Base-by-base conservation (phyloP, 1,140 invertebrate species). In the Asobara japonica region DNA sequence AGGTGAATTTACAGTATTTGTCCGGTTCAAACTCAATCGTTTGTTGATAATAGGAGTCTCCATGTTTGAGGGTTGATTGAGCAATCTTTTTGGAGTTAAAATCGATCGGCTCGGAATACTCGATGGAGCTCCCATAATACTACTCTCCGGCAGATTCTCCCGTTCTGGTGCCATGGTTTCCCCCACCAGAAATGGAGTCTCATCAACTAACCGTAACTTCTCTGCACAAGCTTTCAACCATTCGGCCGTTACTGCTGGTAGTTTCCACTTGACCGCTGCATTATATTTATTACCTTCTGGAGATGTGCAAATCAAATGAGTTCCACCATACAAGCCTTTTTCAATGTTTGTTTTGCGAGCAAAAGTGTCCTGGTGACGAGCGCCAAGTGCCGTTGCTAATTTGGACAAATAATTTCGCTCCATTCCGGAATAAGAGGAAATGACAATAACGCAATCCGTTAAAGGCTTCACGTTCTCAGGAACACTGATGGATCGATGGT, bases 251-350 rank as follows among this genome's bases (percentile, higher is more conserved):
- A 97, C 91, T 22, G 93, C 93, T 0, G 90, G 94, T 86, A 95
- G 80, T 16, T 90, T 90, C 96, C 96, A 98, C 80, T 94, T 95
- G 0, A 94, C 83, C 0, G 96, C 94, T 7, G 94, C 96, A 33
- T 86, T 83, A 84, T 96, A 97, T 82, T 98, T 98, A 61, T 92
- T 91, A 0, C 96, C 95, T 71, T 88, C 88, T 0, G 94, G 84
- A 0, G 85, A 85, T 7, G 92, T 91, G 71, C 94, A 95, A 22
- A 97, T 86, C 0, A 98, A 88, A 85, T 96, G 95, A 0, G 94
- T 96, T 41, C 80, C 84, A 16, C 72, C 79, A 0, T 76, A 77
- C 11, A 75, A 87, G 45, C 85, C 83, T 70, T 89, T 89, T 11
- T 84, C 85, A 16, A 78, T 18, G 74, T 88, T 89, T 2, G 87